Conservation (phyloP, 2,888 invertebrate genomes). For the Incurvaria masculella region DNA sequence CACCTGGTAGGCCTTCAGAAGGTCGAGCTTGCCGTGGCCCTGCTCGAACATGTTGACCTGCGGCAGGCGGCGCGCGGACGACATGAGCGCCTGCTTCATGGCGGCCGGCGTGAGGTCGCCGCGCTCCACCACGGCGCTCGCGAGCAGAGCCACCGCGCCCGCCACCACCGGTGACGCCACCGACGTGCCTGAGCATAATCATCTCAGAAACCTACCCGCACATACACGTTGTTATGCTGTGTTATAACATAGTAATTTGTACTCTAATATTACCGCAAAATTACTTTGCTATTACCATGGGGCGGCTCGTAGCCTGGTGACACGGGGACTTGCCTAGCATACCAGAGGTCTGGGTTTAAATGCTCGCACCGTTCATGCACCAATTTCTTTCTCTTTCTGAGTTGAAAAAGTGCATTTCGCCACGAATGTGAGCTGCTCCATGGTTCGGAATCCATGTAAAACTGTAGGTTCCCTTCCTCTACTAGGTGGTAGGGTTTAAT, state of each 20-base stretch:
- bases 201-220: not conserved
- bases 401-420: no score
- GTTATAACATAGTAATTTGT: no score
- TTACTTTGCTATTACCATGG: no score
- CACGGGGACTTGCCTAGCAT: no score
- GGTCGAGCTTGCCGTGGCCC: slow-evolving; percentile 91
- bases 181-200: slow-evolving; percentile 68
- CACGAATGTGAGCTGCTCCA: no score
- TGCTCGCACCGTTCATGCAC: no score
- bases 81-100: slow-evolving; percentile 94
- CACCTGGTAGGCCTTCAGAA: slow-evolving; percentile 83
- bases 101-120: slow-evolving; percentile 83
- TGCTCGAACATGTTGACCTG: slow-evolving; percentile 97
- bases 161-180: slow-evolving; percentile 97
- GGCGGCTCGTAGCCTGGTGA: no score
- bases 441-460: no score
- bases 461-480: no score
- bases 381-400: no score
- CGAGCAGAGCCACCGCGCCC: slow-evolving; percentile 87
- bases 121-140: slow-evolving; percentile 71
- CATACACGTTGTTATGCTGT: not conserved
- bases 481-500: no score
- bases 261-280: no score
- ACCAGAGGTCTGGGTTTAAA: not conserved
- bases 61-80: slow-evolving; percentile 79